Evolutionary conservation across 2,113 vertebrate species (phyloP), one percentile per base, ranked within the genome.

Genomic region (Chrysochloris asiatica): DNA sequence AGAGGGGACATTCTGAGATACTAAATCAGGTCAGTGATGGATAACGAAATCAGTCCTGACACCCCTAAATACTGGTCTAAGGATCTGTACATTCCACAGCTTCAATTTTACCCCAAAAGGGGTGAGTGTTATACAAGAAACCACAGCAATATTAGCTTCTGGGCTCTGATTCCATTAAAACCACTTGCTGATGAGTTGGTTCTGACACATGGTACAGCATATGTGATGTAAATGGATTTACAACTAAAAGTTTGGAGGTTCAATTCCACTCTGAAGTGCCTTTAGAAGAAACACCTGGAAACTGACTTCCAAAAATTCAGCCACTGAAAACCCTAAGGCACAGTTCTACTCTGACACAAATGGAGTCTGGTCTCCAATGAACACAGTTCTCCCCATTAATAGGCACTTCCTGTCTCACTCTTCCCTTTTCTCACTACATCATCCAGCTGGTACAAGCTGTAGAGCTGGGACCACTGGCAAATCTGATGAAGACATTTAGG

Each of bases 111-210:
- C 45, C 22, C 2, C 17, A 43, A 38, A 38, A 8, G 1, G 2
- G 8, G 0, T 54, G 1, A 3, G 2, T 30, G 5, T 47, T 36
- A 82, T 2, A 4, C 4, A 4, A 33, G 3, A 43, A 71, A 10
- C 38, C 45, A 30, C 0, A 8, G 24, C 5, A 48, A 2, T 43
- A 17, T 38, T 36, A 63, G 45, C 26, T 7, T 65, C 69, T 30
- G 19, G 54, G 19, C 10, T 85, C 52, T 73, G 13, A 19, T 21
- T 24, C 77, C 48, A 16, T 77, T 81, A 59, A 56, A 81, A 67
- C 4, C 33, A 36, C 26, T 19, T n/a, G 33, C 33, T 36, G 33
- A 19, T 36, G 63, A 17, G 17, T n/a, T 16, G 26, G 36, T 67
- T n/a, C 33, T 16, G 17, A 67, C 33, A n/a, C 63, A 67, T 67